Conservation (phyloP, 2,888 invertebrate species). For the Ditula angustiorana region DNA sequence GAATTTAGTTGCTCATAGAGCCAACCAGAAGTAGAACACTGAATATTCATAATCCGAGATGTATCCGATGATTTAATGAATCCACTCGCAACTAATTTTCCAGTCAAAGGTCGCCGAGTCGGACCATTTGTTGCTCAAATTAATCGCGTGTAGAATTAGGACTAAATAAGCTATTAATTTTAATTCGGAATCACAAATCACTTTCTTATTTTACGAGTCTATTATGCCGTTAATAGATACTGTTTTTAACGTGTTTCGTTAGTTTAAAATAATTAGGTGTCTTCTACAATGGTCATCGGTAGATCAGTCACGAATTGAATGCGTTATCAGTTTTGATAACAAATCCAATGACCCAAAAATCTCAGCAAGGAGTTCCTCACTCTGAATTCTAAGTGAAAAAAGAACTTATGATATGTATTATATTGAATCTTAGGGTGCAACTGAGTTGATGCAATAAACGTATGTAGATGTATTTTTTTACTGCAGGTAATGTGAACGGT, state of each 20-base stretch:
- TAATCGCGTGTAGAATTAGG: conserved; percentile 36
- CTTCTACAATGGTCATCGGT: too few relatives aligned
- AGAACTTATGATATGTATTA: too few relatives aligned
- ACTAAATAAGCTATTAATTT: conserved; percentile 33
- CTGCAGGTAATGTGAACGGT: too few relatives aligned
- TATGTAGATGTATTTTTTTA: too few relatives aligned
- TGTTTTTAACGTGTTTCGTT: not conserved
- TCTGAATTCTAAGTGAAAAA: too few relatives aligned
- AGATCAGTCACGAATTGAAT: too few relatives aligned
- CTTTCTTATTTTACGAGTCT: conserved; percentile 27
- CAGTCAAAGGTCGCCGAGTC: conserved; percentile 28
- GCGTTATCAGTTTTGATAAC: too few relatives aligned
- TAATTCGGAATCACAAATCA: conserved; percentile 20
- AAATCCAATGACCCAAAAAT: too few relatives aligned
- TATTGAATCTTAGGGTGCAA: too few relatives aligned
- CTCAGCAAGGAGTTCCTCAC: too few relatives aligned
- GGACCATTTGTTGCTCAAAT: conserved; percentile 27
- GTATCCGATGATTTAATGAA: conserved; percentile 23
- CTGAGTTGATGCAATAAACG: too few relatives aligned
- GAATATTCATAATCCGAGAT: conserved; percentile 21
- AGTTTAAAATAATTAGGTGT: not conserved
- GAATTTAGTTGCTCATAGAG: conserved; percentile 17
- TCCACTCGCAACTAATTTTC: conserved; percentile 23
- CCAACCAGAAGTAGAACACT: conserved; percentile 12
- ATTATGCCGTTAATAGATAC: conserved; percentile 6